Evolutionary conservation across 2,113 vertebrate genomes (phyloP), one percentile per base, ranked within the genome.

Genomic region (Myodes glareolus): DNA sequence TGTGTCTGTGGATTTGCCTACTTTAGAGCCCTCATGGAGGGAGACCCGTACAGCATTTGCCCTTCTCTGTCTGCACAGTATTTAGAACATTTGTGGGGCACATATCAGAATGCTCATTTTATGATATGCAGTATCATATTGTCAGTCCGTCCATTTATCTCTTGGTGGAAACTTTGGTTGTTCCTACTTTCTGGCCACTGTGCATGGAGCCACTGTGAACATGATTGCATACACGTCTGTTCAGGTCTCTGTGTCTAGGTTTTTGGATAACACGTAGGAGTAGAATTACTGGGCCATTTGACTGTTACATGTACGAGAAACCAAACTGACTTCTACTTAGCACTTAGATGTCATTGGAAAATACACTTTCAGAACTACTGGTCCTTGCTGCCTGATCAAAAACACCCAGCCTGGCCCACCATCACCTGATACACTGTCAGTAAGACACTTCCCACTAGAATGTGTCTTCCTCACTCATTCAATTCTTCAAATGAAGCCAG

Each of bases 361-460:
- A 55, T 12, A 29, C 12, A 16, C 0, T 16, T 42, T 82, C 63
- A 84, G 82, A 94, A 92, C 47, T 68, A 9, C 7, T 4, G 75
- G 72, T 63, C 14, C 45, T 76, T 77, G 19, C 72, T 68, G 5
- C 45, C 70, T 88, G 4, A 12, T 80, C 36, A 85, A 50, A 0
- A 31, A n/a, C 1, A 2, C 0, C 21, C 5, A 3, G 3, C 12
- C 29, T 25, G 10, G 47, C 3, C 4, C 12, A 3, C 1, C 58
- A 8, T 42, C 6, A 14, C 21, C 92, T 19, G 19, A 45, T 45
- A n/a, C 6, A 7, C 31, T 2, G 29, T 33, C 78, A 17, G 8
- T 50, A 21, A 17, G 68, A n/a, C 70, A 1, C 31, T 27, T 0
- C 1, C 0, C 42, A 3, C 29, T 19, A 2, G 42, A 42, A 0